These are phyloP conservation scores for Drymodes brunneopygia DNA, from an alignment of 2,113 vertebrate genomes.

Conservation along the genomic window DNA sequence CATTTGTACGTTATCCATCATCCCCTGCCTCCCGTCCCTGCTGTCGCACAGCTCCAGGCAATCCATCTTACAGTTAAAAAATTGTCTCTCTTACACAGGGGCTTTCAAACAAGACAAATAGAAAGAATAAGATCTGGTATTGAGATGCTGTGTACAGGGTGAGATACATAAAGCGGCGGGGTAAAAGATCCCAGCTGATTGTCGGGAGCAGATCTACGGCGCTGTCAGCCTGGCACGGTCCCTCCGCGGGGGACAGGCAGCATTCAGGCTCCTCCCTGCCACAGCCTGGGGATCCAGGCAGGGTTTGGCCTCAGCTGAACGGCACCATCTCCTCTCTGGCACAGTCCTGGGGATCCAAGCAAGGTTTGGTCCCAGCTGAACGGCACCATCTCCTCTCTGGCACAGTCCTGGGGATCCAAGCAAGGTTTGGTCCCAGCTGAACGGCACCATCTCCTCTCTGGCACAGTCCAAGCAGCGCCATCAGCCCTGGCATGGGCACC, in stretches of 20 bases:
- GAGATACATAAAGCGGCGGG: background rate
- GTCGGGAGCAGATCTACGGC: background rate
- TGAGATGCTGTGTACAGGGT: constrained; percentile 23
- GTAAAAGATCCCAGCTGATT: constrained; percentile 16
- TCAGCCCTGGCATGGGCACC: accelerated
- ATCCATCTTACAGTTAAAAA: constrained; percentile 63
- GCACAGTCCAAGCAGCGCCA: background rate
- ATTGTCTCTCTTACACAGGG: constrained; percentile 64
- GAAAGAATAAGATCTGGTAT: constrained; percentile 41
- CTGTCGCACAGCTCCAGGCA: constrained; percentile 52
- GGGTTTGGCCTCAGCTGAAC: background rate
- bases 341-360: too few relatives aligned
- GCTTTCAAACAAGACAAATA: constrained; percentile 67
- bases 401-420: background rate
- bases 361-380: too few relatives aligned
- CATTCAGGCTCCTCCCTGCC: background rate
- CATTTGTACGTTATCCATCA: constrained; percentile 43
- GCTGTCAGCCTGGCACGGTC: accelerated
- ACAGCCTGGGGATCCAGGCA: background rate
- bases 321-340: background rate
- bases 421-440: background rate
- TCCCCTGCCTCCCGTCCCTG: constrained; percentile 27
- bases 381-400: background rate
- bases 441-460: background rate
- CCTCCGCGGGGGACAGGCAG: accelerated